Evolutionary conservation across 2,113 vertebrate species (phyloP).

Genomic region (Chrysochloris asiatica): DNA sequence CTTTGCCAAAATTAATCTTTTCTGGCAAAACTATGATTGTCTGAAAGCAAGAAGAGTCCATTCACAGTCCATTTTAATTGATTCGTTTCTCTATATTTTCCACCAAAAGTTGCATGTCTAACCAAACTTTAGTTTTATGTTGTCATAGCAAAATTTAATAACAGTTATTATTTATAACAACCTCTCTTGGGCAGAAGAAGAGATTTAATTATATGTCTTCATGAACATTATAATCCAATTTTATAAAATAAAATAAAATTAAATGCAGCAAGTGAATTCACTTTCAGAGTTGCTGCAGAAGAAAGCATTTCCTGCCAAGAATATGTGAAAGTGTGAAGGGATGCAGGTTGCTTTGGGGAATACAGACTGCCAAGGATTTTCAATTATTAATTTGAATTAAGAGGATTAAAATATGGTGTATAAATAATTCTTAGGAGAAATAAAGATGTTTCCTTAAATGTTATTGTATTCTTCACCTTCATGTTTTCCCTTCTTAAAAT

Average conservation of each 20-base stretch:
- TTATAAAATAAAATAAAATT: constrained; percentile 67
- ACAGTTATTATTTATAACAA: constrained; percentile 56
- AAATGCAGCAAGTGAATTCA: constrained; percentile 25
- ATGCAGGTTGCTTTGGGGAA: neutral
- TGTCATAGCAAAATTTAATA: constrained; percentile 55
- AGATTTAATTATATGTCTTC: constrained; percentile 66
- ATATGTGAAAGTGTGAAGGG: neutral
- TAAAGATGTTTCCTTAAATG: neutral
- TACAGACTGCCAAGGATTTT: neutral
- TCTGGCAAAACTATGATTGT: constrained; percentile 71
- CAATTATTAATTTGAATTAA: constrained; percentile 12
- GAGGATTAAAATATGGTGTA: neutral
- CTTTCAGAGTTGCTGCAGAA: constrained; percentile 28
- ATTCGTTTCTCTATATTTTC: constrained; percentile 63
- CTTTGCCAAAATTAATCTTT: constrained; percentile 56
- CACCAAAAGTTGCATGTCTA: constrained; percentile 57
- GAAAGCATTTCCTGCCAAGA: neutral
- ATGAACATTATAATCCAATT: constrained; percentile 51
- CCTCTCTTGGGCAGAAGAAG: constrained; percentile 9
- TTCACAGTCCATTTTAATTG: constrained; percentile 35
- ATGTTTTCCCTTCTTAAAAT: neutral
- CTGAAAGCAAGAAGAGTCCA: constrained; percentile 49
- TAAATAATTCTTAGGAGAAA: neutral
- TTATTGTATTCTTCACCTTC: neutral
- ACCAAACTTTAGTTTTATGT: constrained; percentile 49